Conservation (phyloP, 2,797 vertebrate species). For the Falco novaeseelandiae region DNA sequence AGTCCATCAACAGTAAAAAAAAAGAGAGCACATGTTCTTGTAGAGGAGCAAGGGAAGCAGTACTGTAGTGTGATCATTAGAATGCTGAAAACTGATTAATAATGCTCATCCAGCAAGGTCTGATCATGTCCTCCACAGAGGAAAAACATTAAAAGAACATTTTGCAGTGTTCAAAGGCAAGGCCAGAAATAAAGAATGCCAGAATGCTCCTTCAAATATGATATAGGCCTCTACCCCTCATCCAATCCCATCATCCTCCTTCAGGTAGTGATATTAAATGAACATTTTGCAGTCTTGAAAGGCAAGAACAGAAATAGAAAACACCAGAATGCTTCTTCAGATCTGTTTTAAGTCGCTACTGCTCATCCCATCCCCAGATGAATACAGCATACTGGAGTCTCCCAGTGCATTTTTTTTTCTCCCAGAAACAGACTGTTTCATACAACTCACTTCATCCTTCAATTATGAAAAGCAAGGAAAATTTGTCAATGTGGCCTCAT, state of each 20-base stretch:
- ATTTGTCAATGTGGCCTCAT: not conserved
- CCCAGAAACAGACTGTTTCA: not conserved
- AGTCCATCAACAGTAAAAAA: not conserved
- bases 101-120: not conserved
- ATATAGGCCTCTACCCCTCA: not conserved
- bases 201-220: not conserved
- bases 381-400: not conserved
- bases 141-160: not conserved
- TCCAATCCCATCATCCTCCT: not conserved
- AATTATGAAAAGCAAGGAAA: not conserved
- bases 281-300: not conserved
- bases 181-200: not conserved
- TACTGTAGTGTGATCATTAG: not conserved
- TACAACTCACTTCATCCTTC: not conserved
- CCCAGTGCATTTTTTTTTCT: not conserved
- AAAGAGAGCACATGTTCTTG: not conserved
- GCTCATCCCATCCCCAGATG: not conserved
- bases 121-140: not conserved
- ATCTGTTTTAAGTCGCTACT: not conserved
- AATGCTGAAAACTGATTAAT: not conserved
- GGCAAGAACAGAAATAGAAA: not conserved
- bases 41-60: not conserved
- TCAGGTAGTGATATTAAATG: not conserved
- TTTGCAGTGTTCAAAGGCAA: not conserved
- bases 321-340: not conserved